Conservation (phyloP, 1,140 invertebrate species). For the Megalonaias nervosa region DNA sequence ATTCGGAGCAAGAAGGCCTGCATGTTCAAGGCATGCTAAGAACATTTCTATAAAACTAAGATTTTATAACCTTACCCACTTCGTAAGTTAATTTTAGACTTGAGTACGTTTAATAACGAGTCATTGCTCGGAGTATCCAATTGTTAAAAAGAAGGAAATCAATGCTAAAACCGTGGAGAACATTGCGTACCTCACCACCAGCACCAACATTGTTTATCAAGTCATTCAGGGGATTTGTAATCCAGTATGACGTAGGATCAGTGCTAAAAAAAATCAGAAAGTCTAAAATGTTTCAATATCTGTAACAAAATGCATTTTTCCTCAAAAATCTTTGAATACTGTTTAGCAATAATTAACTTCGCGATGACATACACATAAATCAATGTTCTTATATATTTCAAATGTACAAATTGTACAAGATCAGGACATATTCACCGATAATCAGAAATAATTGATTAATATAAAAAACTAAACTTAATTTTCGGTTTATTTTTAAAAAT, state of each 20-base stretch:
- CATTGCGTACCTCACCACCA: conserved; percentile 21
- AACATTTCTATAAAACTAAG: no score
- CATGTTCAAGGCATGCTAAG: no score
- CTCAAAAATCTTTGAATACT: no score
- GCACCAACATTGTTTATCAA: conserved; percentile 44
- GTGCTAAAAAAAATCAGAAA: conserved; percentile 18
- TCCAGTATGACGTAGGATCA: conserved; percentile 35
- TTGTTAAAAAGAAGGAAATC: background rate
- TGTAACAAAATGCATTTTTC: background rate
- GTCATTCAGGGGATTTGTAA: conserved; percentile 37
- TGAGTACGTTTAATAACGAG: no score
- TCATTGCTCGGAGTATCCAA: background rate
- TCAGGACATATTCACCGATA: background rate
- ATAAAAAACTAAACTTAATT: background rate
- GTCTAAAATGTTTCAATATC: background rate
- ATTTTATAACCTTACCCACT: no score
- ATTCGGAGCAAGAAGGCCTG: no score
- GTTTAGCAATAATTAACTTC: no score
- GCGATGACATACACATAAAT: no score
- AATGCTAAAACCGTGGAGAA: background rate
- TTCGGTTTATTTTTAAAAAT: background rate
- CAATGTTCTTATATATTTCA: background rate
- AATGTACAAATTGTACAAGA: background rate
- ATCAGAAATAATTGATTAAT: background rate
- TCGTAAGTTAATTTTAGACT: no score